phyloP scores from a whole-genome alignment of 2,113 vertebrate genomes.

The Puma concolor region DNA sequence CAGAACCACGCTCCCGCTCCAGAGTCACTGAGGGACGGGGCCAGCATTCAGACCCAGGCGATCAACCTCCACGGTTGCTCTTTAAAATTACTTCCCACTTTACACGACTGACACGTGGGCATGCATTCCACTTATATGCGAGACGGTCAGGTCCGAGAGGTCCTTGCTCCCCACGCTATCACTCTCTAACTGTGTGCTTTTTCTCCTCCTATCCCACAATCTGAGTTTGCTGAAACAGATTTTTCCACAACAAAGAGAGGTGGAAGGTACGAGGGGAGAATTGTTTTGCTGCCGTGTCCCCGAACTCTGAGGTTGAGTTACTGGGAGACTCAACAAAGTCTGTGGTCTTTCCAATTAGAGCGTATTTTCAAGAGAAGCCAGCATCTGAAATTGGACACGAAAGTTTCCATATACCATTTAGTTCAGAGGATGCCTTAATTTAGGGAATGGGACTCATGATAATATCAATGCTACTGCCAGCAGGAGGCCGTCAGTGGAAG shows the following conservation, averaged over 20 bases:
- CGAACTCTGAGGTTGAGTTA: not conserved
- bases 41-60: fast-evolving
- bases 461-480: not conserved
- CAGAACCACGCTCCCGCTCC: not conserved
- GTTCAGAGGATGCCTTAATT: not conserved
- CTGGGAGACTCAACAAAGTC: no score
- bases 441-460: not conserved
- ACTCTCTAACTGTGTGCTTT: not conserved
- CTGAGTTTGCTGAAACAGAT: not conserved
- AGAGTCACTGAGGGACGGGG: fast-evolving
- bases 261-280: no score
- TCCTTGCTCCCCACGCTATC: not conserved
- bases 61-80: fast-evolving
- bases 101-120: not conserved
- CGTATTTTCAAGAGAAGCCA: not conserved
- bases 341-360: not conserved
- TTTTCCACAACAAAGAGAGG: fast-evolving
- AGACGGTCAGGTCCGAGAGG: no score
- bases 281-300: fast-evolving
- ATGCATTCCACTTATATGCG: no score
- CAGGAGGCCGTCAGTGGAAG: not conserved
- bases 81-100: not conserved
- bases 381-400: not conserved
- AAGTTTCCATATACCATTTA: not conserved
- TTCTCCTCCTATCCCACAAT: not conserved